Conservation (phyloP, 2,888 invertebrate genomes). For the Cartodere bifasciata region DNA sequence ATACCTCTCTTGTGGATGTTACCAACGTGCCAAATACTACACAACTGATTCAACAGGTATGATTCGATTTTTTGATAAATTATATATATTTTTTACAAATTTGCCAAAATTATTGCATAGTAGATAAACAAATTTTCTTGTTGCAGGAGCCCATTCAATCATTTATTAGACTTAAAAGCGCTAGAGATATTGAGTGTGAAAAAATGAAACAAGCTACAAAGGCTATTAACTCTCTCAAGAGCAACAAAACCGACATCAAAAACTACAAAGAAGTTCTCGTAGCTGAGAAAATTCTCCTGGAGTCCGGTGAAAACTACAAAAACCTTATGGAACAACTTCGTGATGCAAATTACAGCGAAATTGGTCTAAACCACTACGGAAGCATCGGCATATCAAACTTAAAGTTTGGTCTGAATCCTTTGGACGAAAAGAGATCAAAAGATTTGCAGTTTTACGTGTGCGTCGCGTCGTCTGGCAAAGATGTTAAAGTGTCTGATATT, state of each 20-base stretch:
- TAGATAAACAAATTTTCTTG: too few species aligned
- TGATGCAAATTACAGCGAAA: conserved; percentile 12
- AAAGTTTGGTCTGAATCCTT: conserved; percentile 16
- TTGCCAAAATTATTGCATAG: too few species aligned
- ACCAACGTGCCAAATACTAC: too few species aligned
- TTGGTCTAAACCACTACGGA: conserved; percentile 11
- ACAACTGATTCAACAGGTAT: too few species aligned
- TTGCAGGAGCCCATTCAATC: conserved; percentile 10
- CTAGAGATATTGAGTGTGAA: conserved; percentile 23
- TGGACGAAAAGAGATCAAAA: conserved; percentile 12
- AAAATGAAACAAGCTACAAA: conserved; percentile 26
- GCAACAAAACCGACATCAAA: conserved; percentile 13
- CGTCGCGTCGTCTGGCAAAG: conserved; percentile 23
- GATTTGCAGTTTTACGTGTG: conserved; percentile 30
- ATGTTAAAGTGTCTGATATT: conserved; percentile 23
- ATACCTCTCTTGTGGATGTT: too few species aligned
- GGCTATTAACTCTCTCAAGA: conserved; percentile 20
- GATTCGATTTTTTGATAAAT: too few species aligned
- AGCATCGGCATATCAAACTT: conserved; percentile 19
- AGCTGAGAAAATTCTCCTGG: conserved; percentile 26
- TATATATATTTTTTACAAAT: too few species aligned
- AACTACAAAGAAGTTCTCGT: conserved; percentile 19
- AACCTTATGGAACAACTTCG: conserved; percentile 16
- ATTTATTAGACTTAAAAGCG: conserved; percentile 15
- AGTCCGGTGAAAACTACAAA: conserved; percentile 19